Percentiles rank a stretch among this genome's conserved stretches.
These are phyloP conservation scores for Ammospiza maritima DNA, from an alignment of 2,797 vertebrate species.

Conservation along the genomic window DNA sequence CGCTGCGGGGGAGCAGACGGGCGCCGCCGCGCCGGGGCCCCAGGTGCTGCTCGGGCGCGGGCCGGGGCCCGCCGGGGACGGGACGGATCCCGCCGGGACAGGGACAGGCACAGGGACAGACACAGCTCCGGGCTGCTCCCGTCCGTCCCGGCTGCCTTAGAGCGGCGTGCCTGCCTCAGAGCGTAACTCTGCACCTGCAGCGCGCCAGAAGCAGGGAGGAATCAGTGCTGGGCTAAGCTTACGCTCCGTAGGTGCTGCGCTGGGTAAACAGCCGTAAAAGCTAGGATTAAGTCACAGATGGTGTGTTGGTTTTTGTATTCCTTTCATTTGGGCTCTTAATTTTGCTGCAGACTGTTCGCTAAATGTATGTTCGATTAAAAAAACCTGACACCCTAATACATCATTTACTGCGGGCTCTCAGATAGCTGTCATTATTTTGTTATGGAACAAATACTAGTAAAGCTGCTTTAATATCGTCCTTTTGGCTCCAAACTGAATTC, in stretches of 20 bases:
- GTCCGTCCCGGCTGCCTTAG: background rate
- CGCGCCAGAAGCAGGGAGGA: fast-evolving
- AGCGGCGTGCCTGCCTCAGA: background rate
- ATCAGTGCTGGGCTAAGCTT: fast-evolving
- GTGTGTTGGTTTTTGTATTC: background rate
- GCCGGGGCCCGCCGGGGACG: background rate
- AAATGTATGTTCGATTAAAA: background rate
- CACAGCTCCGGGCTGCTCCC: background rate
- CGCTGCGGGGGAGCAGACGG: constrained; percentile 75
- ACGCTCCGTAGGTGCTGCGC: background rate
- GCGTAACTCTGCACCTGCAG: fast-evolving
- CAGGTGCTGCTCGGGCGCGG: constrained; percentile 82
- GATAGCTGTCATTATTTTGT: background rate
- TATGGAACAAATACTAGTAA: background rate
- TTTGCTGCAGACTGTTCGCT: background rate
- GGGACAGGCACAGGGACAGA: too few species aligned
- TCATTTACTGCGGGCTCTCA: background rate
- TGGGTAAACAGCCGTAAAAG: background rate
- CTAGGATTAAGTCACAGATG: constrained; percentile 65
- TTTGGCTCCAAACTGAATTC: background rate
- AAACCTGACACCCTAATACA: fast-evolving
- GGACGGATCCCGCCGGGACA: background rate
- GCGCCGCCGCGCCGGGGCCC: constrained; percentile 69
- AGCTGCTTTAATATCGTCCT: background rate
- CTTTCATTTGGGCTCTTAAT: background rate